These are phyloP conservation scores for Lycopodina hypogea DNA, from an alignment of 37 sponge, comb jelly and placozoan species.

Conservation along the genomic window DNA sequence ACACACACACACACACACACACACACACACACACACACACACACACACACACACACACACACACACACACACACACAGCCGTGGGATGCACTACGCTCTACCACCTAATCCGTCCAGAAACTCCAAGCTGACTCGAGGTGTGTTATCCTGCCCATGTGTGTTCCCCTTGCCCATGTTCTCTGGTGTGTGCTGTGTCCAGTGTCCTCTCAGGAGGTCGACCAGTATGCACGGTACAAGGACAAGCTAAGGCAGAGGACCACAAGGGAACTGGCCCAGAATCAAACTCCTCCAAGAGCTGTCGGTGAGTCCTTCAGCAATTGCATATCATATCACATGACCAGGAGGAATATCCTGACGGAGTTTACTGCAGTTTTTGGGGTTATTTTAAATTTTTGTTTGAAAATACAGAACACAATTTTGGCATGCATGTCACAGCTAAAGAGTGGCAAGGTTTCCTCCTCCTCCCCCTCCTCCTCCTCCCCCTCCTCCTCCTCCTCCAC, in stretches of 20 bases:
- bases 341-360: too few relatives aligned
- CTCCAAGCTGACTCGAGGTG: slow-evolving; percentile 5
- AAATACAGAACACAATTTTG: too few relatives aligned
- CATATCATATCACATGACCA: too few relatives aligned
- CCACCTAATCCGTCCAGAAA: slow-evolving; percentile 35
- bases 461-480: too few relatives aligned
- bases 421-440: too few relatives aligned
- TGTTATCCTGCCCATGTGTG: neutral
- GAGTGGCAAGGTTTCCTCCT: too few relatives aligned
- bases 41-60: too few relatives aligned
- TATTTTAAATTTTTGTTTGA: too few relatives aligned
- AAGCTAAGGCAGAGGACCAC: neutral
- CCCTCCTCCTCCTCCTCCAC: too few relatives aligned
- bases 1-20: too few relatives aligned
- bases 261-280: neutral
- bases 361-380: neutral
- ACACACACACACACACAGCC: slow-evolving; percentile 17
- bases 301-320: slow-evolving; percentile 2
- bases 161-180: neutral
- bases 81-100: slow-evolving; percentile 29
- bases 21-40: too few relatives aligned
- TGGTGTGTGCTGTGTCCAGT: neutral
- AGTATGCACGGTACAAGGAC: slow-evolving; percentile 6
- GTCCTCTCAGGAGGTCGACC: slow-evolving; percentile 12
- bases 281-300: slow-evolving; percentile 2